These are phyloP conservation scores for Chascanopsetta lugubris DNA, from an alignment of 2,113 vertebrate genomes.

Conservation along the genomic window DNA sequence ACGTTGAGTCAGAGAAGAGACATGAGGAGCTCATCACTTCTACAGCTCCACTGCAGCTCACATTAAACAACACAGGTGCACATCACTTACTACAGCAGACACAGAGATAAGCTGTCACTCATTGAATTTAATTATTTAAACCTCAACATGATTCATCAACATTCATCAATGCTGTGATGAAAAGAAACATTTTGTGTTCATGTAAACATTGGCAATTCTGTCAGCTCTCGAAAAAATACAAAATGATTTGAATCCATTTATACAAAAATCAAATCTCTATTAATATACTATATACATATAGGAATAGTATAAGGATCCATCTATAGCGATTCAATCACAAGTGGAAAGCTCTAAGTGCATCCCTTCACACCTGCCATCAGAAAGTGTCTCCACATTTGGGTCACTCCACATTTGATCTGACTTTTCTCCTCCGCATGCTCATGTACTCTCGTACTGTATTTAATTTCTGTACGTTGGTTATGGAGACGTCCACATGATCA, in stretches of 20 bases:
- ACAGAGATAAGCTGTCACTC: no score
- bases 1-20: conserved; percentile 74
- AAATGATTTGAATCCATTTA: no score
- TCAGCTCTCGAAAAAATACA: no score
- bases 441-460: not conserved
- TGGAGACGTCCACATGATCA: not conserved
- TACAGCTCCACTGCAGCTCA: conserved; percentile 39
- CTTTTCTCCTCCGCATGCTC: not conserved
- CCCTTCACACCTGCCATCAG: not conserved
- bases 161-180: no score
- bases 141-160: no score
- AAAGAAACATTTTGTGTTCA: no score
- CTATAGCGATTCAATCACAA: not conserved
- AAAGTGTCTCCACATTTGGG: not conserved
- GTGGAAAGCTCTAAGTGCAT: not conserved
- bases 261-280: no score
- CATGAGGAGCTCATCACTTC: conserved; percentile 69
- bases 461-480: not conserved
- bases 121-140: no score
- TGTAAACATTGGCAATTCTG: no score
- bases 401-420: not conserved
- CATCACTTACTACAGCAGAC: no score
- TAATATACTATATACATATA: no score
- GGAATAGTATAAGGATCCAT: no score
- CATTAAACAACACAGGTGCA: not conserved